Evolutionary conservation across 2,888 invertebrate genomes (phyloP).

Genomic region (Acanthopleura granulata): DNA sequence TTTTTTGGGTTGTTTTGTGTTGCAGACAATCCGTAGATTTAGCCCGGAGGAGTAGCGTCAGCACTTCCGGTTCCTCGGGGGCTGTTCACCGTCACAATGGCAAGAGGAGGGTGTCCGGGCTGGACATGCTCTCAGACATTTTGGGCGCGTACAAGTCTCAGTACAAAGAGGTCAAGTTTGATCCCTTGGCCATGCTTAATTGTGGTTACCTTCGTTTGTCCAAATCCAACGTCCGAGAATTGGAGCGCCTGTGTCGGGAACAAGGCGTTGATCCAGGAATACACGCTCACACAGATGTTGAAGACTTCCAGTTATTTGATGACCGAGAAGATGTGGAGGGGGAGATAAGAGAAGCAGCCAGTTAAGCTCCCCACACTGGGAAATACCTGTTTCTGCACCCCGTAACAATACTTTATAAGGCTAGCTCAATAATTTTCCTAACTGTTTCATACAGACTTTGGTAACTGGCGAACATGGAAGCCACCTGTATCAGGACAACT

Average conservation of each 20-base stretch:
- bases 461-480: no score
- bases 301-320: slow-evolving; percentile 8
- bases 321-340: neutral
- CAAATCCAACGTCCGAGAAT: slow-evolving; percentile 40
- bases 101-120: neutral
- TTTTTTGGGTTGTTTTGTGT: no score
- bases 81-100: neutral
- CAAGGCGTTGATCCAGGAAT: slow-evolving; percentile 48
- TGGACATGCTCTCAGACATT: slow-evolving; percentile 7
- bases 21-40: no score
- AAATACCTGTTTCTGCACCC: no score
- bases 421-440: no score
- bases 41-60: no score
- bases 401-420: no score
- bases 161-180: slow-evolving; percentile 23
- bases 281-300: slow-evolving; percentile 38
- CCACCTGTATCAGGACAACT: no score
- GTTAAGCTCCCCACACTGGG: no score
- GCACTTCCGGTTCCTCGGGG: neutral
- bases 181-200: slow-evolving; percentile 39
- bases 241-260: slow-evolving; percentile 42
- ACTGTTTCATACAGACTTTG: no score
- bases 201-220: slow-evolving; percentile 53
- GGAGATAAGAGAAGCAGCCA: neutral
- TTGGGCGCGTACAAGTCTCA: slow-evolving; percentile 7